Evolutionary conservation across 1,140 invertebrate species (phyloP), one percentile per base, ranked within the genome.

Genomic region (Steinernema khuongi): DNA sequence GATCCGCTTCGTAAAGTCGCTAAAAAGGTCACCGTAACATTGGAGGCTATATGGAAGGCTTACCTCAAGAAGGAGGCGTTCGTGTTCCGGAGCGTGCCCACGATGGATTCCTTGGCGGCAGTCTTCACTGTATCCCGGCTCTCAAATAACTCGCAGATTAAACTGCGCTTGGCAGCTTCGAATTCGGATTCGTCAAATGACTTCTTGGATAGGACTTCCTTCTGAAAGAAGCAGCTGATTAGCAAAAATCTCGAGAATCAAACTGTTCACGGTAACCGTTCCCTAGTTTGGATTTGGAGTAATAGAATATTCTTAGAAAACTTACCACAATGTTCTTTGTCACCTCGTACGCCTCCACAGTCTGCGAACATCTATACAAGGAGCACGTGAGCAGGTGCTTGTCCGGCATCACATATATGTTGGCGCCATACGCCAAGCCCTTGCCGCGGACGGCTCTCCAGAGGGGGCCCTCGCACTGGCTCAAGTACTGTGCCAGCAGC

Each of bases 391-490:
- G 81, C 0, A 91, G 81, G 0, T 90, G 91, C 86, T 92, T 90
- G 80, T 91, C 89, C 18, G 89, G 88, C 76, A 88, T 87, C 4
- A 88, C 78, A 67, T 86, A 85, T 22, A 93, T 89, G 41, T 87
- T 88, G 86, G 91, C 93, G 44, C 89, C 87, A 86, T 96, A 96
- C 0, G 93, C 89, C n/a, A 93, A 88, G 4, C 93, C 93, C 77
- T 90, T 89, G 30, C 93, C 93, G 81, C 93, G 88, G 74, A 95
- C 90, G 83, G 91, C 89, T 72, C 89, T 89, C 92, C 92, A 95
- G 89, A 95, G 90, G 31, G 93, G 93, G 33, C 94, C 93, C 90
- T 92, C 93, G 0, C 91, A 87, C 87, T 94, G 93, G 17, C 89
- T 91, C 44, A 95, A 89, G 87, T 94, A 95, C 85, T 94, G 91